Conservation (phyloP, 1,140 invertebrate genomes). For the Potamilus streckersoni region DNA sequence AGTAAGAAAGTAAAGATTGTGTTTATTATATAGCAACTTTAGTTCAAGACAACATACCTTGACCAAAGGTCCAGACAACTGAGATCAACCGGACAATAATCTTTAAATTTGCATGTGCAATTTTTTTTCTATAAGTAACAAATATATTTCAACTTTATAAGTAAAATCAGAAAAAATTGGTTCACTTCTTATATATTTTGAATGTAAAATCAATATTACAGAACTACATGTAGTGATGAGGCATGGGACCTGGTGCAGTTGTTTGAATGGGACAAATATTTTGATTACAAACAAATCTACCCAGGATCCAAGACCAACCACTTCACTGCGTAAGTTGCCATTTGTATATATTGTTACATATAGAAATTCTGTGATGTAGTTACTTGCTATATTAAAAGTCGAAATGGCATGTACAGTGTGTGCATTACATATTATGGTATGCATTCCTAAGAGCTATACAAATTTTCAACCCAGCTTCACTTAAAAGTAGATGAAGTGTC, state of each 20-base stretch:
- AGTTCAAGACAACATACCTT: too few relatives aligned
- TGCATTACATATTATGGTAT: background rate
- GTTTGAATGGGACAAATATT: constrained; percentile 79
- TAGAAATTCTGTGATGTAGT: background rate
- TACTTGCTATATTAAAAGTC: background rate
- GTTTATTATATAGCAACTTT: too few relatives aligned
- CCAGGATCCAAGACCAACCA: constrained; percentile 79
- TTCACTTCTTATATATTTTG: background rate
- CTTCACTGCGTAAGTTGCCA: constrained; percentile 74
- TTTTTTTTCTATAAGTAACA: background rate
- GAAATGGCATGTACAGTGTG: background rate
- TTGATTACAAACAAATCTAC: constrained; percentile 81
- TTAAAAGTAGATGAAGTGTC: too few relatives aligned
- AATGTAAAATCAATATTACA: constrained; percentile 35
- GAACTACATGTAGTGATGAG: constrained; percentile 76
- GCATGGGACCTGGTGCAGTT: constrained; percentile 77
- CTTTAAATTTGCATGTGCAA: too few relatives aligned
- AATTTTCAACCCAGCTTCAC: too few relatives aligned
- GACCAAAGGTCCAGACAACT: too few relatives aligned
- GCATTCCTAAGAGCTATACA: too few relatives aligned
- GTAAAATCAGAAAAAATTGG: background rate
- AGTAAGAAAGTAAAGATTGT: too few relatives aligned
- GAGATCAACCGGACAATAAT: too few relatives aligned
- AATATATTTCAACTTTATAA: background rate
- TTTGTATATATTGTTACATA: constrained; percentile 4